A percentile compares a stretch with the other conserved stretches of the same genome.
phyloP scores from a whole-genome alignment of 2,888 invertebrate genomes.

The Drosophila hamatofila region DNA sequence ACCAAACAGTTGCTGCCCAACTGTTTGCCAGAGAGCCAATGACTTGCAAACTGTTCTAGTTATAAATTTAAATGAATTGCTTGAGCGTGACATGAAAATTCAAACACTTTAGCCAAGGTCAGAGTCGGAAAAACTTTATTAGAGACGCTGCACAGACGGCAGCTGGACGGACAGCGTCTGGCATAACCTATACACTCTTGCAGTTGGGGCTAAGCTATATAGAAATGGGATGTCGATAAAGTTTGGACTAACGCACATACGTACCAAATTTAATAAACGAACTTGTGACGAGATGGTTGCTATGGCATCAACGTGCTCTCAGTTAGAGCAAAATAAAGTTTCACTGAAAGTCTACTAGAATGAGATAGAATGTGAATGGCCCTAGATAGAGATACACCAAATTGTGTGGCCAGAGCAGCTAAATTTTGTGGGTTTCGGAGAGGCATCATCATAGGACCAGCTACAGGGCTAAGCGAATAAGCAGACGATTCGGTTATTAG shows the following conservation, averaged over 20 bases:
- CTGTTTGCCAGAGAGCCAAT: background rate
- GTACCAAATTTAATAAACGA: background rate
- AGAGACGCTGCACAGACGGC: background rate
- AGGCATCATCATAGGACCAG: too few relatives aligned
- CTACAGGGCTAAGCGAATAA: background rate
- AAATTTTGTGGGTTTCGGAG: background rate
- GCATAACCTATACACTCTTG: background rate
- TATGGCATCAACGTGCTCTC: background rate
- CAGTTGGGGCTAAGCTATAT: background rate
- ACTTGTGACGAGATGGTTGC: background rate
- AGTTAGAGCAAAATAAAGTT: background rate
- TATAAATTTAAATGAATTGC: constrained; percentile 13
- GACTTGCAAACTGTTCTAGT: constrained; percentile 6
- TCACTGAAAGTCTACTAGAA: background rate
- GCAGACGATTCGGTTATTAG: background rate
- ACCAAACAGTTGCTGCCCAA: background rate
- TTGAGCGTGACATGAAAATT: constrained; percentile 2
- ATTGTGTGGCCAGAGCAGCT: too few relatives aligned
- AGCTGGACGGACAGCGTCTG: background rate
- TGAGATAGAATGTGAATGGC: background rate
- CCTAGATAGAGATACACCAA: background rate
- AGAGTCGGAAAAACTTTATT: background rate
- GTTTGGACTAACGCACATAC: background rate
- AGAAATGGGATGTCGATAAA: constrained; percentile 4
- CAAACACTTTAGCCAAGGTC: constrained; percentile 2